Conservation (phyloP, 2,888 invertebrate species). For the Drosophila kuntzei region DNA sequence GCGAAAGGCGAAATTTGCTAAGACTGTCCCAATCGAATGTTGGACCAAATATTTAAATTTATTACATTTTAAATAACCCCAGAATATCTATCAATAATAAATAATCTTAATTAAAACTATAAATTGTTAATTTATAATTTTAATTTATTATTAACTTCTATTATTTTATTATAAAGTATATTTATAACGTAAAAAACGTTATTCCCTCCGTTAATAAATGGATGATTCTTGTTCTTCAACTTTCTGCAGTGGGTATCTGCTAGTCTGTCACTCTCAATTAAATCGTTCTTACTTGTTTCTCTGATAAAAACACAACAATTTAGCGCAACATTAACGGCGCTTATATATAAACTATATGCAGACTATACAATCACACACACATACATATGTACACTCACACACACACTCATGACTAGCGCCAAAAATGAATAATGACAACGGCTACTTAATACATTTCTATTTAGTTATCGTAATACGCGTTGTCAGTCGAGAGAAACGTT, state of each 20-base stretch:
- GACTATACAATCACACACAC: slow-evolving; percentile 36
- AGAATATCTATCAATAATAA: too few species aligned
- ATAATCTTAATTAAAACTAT: too few species aligned
- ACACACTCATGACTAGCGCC: slow-evolving; percentile 39
- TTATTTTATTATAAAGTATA: too few species aligned
- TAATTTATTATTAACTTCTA: background rate
- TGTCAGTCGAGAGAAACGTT: slow-evolving; percentile 26
- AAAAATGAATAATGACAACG: slow-evolving; percentile 58
- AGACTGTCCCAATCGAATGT: too few species aligned
- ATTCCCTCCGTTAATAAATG: too few species aligned
- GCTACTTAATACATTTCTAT: slow-evolving; percentile 41
- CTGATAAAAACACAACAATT: slow-evolving; percentile 71
- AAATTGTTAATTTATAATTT: too few species aligned
- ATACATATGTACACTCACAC: slow-evolving; percentile 29
- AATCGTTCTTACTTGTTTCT: slow-evolving; percentile 27
- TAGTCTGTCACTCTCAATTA: background rate
- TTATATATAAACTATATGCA: slow-evolving; percentile 53
- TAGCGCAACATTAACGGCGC: slow-evolving; percentile 62
- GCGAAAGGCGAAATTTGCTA: too few species aligned
- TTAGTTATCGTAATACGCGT: slow-evolving; percentile 47
- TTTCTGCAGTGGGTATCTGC: background rate
- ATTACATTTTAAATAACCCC: too few species aligned
- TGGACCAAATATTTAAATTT: too few species aligned
- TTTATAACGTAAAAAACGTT: too few species aligned
- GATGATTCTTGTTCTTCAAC: background rate